These are phyloP conservation scores for Enteromius paludinosus DNA, from an alignment of 2,797 vertebrate genomes.

Conservation along the genomic window DNA sequence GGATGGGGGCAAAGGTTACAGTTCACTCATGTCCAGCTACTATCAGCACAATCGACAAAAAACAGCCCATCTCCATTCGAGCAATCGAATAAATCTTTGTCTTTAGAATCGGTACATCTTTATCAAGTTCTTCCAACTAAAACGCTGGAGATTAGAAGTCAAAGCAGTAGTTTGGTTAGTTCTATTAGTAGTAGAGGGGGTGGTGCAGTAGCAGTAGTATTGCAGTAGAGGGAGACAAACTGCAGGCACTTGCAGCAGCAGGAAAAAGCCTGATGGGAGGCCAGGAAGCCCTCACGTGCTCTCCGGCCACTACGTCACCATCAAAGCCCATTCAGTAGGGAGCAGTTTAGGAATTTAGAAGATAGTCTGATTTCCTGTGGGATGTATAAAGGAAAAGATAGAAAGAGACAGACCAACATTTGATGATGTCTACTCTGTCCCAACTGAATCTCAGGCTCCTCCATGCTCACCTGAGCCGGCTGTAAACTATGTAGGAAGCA, in stretches of 20 bases:
- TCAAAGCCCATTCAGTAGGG: constrained; percentile 58
- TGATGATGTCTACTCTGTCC: constrained; percentile 36
- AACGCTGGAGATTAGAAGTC: constrained; percentile 79
- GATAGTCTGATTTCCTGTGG: constrained; percentile 58
- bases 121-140: constrained; percentile 78
- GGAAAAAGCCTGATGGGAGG: constrained; percentile 42
- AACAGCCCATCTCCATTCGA: constrained; percentile 68
- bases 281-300: constrained; percentile 46
- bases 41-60: constrained; percentile 59
- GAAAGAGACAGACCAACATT: constrained; percentile 47
- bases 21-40: constrained; percentile 51
- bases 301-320: constrained; percentile 56
- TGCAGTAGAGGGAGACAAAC: constrained; percentile 65
- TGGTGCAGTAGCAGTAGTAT: constrained; percentile 82
- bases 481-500: constrained; percentile 74
- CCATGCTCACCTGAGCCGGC: constrained; percentile 55
- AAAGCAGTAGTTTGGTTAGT: constrained; percentile 77
- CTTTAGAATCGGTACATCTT: constrained; percentile 66
- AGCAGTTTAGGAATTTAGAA: constrained; percentile 49
- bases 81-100: constrained; percentile 78
- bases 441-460: constrained; percentile 49
- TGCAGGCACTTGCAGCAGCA: constrained; percentile 62
- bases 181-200: constrained; percentile 77
- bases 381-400: constrained; percentile 64
- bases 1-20: constrained; percentile 42